Evolutionary conservation across 2,797 vertebrate species (phyloP), one percentile per base, ranked within the genome.

Genomic region (Spea hammondii): DNA sequence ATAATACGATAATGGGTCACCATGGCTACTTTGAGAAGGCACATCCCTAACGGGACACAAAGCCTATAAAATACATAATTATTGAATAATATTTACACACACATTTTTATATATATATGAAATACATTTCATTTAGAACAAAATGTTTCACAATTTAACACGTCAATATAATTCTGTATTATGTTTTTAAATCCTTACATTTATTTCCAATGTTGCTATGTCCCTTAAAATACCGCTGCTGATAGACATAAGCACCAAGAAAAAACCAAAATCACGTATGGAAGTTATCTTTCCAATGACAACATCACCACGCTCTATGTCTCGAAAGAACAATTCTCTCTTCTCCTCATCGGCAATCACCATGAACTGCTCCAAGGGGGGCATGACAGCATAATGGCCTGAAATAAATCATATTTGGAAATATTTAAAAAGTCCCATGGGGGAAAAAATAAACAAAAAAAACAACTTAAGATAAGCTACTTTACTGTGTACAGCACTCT

Each of bases 1-100:
- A 81, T 96, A 99, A 79, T 99, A 99, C 0, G 96, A 98, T 62
- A 99, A 89, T 75, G 96, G 97, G 85, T 99, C 96, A 11, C 98
- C 96, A 0, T 99, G 97, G 88, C 91, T 98, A 86, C 97, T 96
- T 49, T 94, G 93, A 46, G 97, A 93, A 83, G 98, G 97, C 73
- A 99, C 95, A 85, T 99, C 96, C 92, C 93, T 92, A 83, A 98
- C 62, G 11, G 98, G 96, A 89, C 98, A 99, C 4, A 99, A 91
- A 81, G 96, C 96, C 98, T 95, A 76, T 12, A 87, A 64, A 53
- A 44, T 51, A 59, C 65, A 32, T 60, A 62, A 32, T 46, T 32
- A 50, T 17, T 54, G 6, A 8, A 70, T 51, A 70, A 49, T 8
- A 6, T 13, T 12, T 14, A 48, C 5, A 49, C 9, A 65, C 10